Conservation (phyloP, 1,140 invertebrate genomes). For the Drosophila melanogaster region Release_6_plus_ISO1_MT NT_033777.3:20012001-20012500, state of each 20-base stretch:
- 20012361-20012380: slow-evolving; percentile 41
- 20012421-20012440: slow-evolving; percentile 64
- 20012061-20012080: slow-evolving; percentile 68
- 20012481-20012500: slow-evolving; percentile 67
- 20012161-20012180: slow-evolving; percentile 65
- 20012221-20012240: slow-evolving; percentile 63
- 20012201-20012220: slow-evolving; percentile 72
- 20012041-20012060: slow-evolving; percentile 77
- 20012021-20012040: slow-evolving; percentile 72
- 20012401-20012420: slow-evolving; percentile 57
- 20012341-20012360: slow-evolving; percentile 34
- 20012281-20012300: slow-evolving; percentile 49
- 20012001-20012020: slow-evolving; percentile 71
- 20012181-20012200: slow-evolving; percentile 74
- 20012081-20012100: slow-evolving; percentile 38
- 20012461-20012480: slow-evolving; percentile 10
- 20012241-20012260: slow-evolving; percentile 45
- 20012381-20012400: slow-evolving; percentile 55
- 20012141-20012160: slow-evolving; percentile 67
- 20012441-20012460: slow-evolving; percentile 62
- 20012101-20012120: slow-evolving; percentile 60
- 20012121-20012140: slow-evolving; percentile 62
- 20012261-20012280: slow-evolving; percentile 58
- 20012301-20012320: slow-evolving; percentile 48
- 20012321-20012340: slow-evolving; percentile 54